Conservation (phyloP, 2,113 vertebrate genomes). For the Rhombomys opimus region DNA sequence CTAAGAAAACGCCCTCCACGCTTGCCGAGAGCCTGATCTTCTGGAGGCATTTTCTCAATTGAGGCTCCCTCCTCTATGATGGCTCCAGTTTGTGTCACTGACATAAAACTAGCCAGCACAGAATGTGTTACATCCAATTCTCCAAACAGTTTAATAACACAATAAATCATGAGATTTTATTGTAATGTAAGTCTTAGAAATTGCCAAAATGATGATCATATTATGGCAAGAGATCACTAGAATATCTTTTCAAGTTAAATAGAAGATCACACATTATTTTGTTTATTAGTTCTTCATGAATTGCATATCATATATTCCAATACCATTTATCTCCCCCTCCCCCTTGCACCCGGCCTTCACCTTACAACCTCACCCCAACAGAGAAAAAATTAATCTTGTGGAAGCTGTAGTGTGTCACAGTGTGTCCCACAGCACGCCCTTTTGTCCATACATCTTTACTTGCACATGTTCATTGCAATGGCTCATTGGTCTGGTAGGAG, state of each 20-base stretch:
- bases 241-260: not conserved
- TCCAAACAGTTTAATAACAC: not conserved
- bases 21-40: not conserved
- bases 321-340: too few species aligned
- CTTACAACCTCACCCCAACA: too few species aligned
- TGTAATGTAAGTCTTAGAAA: not conserved
- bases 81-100: not conserved
- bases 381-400: too few species aligned
- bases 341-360: too few species aligned
- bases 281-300: too few species aligned
- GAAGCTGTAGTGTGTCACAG: too few species aligned
- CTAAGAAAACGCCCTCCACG: not conserved
- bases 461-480: too few species aligned
- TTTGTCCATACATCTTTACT: too few species aligned
- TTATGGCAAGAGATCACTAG: not conserved
- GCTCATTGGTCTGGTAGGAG: too few species aligned
- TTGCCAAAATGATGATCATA: not conserved
- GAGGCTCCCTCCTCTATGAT: not conserved
- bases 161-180: not conserved
- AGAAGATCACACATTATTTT: not conserved
- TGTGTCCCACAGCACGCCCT: too few species aligned
- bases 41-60: not conserved
- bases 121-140: not conserved
- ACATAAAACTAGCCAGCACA: not conserved
- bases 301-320: too few species aligned